A percentile compares a stretch with the other conserved stretches of the same genome.
Evolutionary conservation across 2,113 vertebrate species (phyloP).

Genomic region (Cavia aperea): DNA sequence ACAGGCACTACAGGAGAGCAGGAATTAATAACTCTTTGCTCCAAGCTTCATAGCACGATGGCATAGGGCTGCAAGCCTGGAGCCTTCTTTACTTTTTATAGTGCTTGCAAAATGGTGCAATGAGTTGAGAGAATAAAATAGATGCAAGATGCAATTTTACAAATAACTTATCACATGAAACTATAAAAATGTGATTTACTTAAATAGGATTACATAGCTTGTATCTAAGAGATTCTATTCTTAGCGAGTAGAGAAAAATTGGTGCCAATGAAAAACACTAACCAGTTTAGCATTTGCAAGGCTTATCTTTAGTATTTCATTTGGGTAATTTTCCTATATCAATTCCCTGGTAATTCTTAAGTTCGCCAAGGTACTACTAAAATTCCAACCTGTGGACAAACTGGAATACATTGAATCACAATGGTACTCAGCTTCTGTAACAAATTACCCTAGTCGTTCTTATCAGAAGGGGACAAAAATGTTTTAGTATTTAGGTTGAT

Average conservation of each 20-base stretch:
- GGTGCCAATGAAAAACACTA: background rate
- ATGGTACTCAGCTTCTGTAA: background rate
- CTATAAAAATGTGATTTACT: background rate
- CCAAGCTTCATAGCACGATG: accelerated
- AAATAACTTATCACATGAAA: constrained; percentile 11
- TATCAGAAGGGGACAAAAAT: constrained; percentile 18
- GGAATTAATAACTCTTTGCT: background rate
- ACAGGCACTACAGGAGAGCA: background rate
- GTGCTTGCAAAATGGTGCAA: background rate
- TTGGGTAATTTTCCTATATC: constrained; percentile 21
- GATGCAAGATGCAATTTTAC: background rate
- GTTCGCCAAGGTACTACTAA: constrained; percentile 4
- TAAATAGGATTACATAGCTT: background rate
- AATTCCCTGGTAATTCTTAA: constrained; percentile 16
- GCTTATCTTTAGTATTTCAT: background rate
- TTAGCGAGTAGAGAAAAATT: constrained; percentile 13
- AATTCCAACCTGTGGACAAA: background rate
- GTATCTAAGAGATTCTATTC: background rate
- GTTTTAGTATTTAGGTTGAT: constrained; percentile 17
- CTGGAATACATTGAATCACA: background rate
- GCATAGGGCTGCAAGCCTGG: background rate
- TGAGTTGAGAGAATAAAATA: background rate
- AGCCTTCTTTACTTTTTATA: background rate
- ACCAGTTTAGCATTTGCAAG: background rate
- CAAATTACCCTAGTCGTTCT: background rate